Base-by-base conservation (phyloP, 2,888 invertebrate genomes). In the Ectemnius lituratus region DNA sequence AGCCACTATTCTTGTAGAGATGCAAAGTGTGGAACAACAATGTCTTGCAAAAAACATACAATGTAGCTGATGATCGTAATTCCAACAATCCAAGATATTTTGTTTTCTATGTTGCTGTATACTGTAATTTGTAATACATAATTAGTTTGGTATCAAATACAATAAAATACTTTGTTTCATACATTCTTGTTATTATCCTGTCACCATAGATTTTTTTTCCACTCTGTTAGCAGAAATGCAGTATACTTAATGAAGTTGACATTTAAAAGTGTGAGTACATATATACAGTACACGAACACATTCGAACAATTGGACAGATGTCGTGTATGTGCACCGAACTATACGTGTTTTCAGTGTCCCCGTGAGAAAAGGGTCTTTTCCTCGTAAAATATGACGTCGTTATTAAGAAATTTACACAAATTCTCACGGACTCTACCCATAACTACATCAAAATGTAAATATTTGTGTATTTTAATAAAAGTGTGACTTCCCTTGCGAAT, bases 1-100 rank as follows among this genome's bases (percentile, higher is more conserved):
- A 56, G 92, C 93, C 4, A 86, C 91, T 67, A 81, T 93, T 60
- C 87, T 93, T 1, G 91, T 92, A 67, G 92, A 93, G 83, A 90
- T 93, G 83, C 92, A 92, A 73, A 84, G 88, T 1, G 79, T 93
- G 70, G 92, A 93, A 80, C 91, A 90, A 76, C 90, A 91, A 4
- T 89, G 90, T 60, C 86, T 89, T 16, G 87, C 92, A 77, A 92
- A 92, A 83, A 91, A 74, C 79, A 80, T 86, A 57, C 28, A 67
- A 0, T 75, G 73, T 14, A 82, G 70, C n/a, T 82, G 64, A 78
- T 37, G 11, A 18, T 59, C 8, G 5, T 27, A 45, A 37, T n/a
- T 57, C 5, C 37, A 18, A 49, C n/a, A 65, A 4, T 4, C 13
- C 20, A 20, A 23, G 20, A 65, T 11, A 45, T 27, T 37, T 27